phyloP scores from a whole-genome alignment of 2,797 vertebrate species.

The Phoebastria nigripes region DNA sequence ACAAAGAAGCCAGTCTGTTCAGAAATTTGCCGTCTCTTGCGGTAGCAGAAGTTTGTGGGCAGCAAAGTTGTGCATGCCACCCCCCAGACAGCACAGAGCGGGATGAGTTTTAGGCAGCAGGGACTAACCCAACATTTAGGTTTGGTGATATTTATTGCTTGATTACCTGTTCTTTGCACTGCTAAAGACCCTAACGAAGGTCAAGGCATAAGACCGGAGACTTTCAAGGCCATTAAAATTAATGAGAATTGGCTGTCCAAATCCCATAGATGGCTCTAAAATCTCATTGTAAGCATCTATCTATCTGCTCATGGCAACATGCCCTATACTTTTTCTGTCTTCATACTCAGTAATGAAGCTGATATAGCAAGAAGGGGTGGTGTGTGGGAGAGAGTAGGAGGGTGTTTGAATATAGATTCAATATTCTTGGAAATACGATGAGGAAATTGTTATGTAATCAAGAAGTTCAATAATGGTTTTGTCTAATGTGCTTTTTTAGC shows the following conservation, averaged over 20 bases:
- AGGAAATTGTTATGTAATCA: conserved; percentile 67
- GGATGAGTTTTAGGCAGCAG: background rate
- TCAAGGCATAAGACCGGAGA: background rate
- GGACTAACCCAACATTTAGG: background rate
- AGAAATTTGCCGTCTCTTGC: background rate
- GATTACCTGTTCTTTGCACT: background rate
- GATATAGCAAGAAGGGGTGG: conserved; percentile 61
- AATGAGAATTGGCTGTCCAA: background rate
- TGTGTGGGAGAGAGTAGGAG: conserved; percentile 58
- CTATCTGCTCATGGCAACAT: conserved; percentile 35
- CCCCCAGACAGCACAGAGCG: background rate
- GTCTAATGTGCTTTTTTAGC: conserved; percentile 58
- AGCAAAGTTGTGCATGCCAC: background rate
- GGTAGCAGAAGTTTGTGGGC: background rate
- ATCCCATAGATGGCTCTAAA: conserved; percentile 59
- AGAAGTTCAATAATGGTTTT: conserved; percentile 58
- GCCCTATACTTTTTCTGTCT: conserved; percentile 54
- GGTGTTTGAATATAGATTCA: conserved; percentile 63
- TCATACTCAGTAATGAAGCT: conserved; percentile 29
- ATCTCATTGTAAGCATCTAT: conserved; percentile 30
- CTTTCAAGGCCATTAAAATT: conserved; percentile 1
- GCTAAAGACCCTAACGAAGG: background rate
- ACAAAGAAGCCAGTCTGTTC: background rate
- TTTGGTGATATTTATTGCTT: background rate
- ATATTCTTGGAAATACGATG: conserved; percentile 67